These are phyloP conservation scores for Gracilinanus agilis DNA, from an alignment of 2,113 vertebrate species.

Conservation along the genomic window DNA sequence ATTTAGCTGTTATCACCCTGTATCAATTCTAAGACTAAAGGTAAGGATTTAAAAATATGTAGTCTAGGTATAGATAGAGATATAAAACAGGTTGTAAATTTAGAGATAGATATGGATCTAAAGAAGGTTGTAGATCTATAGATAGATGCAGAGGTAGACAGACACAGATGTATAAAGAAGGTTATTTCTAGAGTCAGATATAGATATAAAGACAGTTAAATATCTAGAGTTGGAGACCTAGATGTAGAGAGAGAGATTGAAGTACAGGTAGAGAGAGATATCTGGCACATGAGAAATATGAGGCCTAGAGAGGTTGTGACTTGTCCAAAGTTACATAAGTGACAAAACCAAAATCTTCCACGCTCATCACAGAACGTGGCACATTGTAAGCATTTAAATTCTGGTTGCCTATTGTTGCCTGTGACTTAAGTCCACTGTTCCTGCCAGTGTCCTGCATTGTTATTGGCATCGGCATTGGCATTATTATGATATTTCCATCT, in stretches of 20 bases:
- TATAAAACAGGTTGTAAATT: too few relatives aligned
- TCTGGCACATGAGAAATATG: neutral
- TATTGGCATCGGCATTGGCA: too few relatives aligned
- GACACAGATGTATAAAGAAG: neutral
- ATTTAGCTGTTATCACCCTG: too few relatives aligned
- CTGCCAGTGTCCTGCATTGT: neutral
- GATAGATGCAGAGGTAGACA: neutral
- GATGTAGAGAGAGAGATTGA: too few relatives aligned
- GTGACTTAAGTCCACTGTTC: neutral
- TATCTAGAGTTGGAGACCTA: neutral
- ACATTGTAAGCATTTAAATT: neutral
- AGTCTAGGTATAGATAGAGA: too few relatives aligned
- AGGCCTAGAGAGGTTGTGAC: neutral
- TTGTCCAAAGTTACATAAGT: neutral
- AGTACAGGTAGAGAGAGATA: too few relatives aligned
- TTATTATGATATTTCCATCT: neutral
- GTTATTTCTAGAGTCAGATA: too few relatives aligned
- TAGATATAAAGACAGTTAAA: neutral
- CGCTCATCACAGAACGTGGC: neutral
- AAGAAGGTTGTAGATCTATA: neutral
- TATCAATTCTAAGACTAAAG: too few relatives aligned
- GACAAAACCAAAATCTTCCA: neutral
- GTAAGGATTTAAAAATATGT: too few relatives aligned
- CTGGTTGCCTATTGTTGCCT: neutral
- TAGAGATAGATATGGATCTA: neutral